Conservation (phyloP, 2,888 invertebrate species). For the Aradus depressus region DNA sequence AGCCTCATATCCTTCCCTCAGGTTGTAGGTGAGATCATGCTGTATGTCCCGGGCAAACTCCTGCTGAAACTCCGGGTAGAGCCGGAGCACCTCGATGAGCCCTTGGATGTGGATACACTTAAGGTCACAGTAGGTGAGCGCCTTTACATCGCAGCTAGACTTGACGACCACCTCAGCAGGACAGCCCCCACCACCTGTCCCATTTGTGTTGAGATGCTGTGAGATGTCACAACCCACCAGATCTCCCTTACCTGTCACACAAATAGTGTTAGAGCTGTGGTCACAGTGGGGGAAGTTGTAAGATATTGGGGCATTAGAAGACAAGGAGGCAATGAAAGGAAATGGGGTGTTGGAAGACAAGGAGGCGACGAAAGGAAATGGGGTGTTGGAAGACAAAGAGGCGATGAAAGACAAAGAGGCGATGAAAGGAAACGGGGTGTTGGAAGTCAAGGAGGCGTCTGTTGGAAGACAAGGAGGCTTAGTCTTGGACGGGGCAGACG, state of each 20-base stretch:
- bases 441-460: too few relatives aligned
- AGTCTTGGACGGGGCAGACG: too few relatives aligned
- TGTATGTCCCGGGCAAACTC: constrained; percentile 89
- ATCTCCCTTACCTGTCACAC: constrained; percentile 88
- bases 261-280: too few relatives aligned
- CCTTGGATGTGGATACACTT: constrained; percentile 89
- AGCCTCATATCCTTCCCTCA: constrained; percentile 84
- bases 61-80: constrained; percentile 91
- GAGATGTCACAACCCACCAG: constrained; percentile 87
- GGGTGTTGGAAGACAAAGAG: too few relatives aligned
- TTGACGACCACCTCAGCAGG: constrained; percentile 76
- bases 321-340: too few relatives aligned
- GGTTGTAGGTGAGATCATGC: constrained; percentile 88
- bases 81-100: constrained; percentile 71
- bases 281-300: too few relatives aligned
- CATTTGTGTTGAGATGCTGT: constrained; percentile 57
- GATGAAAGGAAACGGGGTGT: too few relatives aligned
- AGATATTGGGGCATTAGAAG: too few relatives aligned
- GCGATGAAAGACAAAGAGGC: too few relatives aligned
- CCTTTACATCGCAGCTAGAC: constrained; percentile 87
- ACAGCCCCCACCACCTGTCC: constrained; percentile 37
- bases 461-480: too few relatives aligned
- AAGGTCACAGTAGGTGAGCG: constrained; percentile 89
- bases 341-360: too few relatives aligned
- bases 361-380: too few relatives aligned